These are phyloP conservation scores for Aldabrachelys gigantea DNA, from an alignment of 2,113 vertebrate genomes.

Conservation along the genomic window DNA sequence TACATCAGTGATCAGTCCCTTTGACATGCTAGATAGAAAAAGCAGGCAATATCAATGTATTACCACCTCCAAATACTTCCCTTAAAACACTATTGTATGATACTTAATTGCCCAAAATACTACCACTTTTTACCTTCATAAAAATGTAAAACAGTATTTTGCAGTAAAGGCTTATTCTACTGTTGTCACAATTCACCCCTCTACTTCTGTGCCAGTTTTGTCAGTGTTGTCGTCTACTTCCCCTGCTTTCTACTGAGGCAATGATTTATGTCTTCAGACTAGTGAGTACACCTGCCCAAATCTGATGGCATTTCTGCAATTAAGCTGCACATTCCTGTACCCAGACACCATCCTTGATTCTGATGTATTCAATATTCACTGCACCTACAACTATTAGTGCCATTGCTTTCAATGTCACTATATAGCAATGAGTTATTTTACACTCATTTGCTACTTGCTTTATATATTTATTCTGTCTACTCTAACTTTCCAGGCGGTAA, in stretches of 20 bases:
- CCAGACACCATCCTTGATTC: not conserved
- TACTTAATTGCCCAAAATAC: not conserved
- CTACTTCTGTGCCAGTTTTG: not conserved
- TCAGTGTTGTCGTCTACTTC: not conserved
- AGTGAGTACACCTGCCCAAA: not conserved
- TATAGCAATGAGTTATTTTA: not conserved
- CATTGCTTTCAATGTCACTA: not conserved
- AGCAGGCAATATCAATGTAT: not conserved
- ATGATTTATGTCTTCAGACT: constrained; percentile 38
- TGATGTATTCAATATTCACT: not conserved
- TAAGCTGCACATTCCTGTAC: not conserved
- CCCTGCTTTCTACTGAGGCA: not conserved
- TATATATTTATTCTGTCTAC: constrained; percentile 14
- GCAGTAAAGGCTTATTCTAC: not conserved
- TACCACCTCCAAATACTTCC: not conserved
- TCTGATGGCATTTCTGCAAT: not conserved
- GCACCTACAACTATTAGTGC: constrained; percentile 3
- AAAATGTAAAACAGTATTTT: too few species aligned
- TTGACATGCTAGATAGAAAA: not conserved
- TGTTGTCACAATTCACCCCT: not conserved
- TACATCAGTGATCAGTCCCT: not conserved
- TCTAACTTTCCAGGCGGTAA: not conserved
- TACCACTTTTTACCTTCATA: not conserved
- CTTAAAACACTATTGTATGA: not conserved
- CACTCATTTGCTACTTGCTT: not conserved